A percentile compares a stretch with the other conserved stretches of the same genome.
These are phyloP conservation scores for Chloebia gouldiae DNA, from an alignment of 2,113 vertebrate genomes.

Conservation along the genomic window DNA sequence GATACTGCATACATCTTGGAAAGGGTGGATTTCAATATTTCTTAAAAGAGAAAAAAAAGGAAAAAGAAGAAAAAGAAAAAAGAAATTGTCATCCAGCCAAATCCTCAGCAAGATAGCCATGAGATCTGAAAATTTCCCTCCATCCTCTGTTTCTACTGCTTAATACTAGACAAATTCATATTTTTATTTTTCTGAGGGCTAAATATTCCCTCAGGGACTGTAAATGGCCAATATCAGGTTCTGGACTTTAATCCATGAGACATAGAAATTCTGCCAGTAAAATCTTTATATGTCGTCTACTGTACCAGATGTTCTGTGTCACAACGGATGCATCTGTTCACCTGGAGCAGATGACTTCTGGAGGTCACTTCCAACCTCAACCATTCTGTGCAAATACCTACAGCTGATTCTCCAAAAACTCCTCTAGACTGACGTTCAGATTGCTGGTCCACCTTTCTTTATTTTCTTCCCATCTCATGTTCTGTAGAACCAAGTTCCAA, in stretches of 20 bases:
- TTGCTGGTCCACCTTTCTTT: background rate
- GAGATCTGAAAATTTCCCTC: background rate
- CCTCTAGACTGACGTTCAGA: rapidly evolving
- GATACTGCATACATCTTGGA: background rate
- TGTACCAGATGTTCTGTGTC: background rate
- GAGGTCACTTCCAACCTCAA: background rate
- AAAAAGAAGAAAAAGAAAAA: background rate
- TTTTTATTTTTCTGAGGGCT: background rate
- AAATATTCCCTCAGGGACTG: background rate
- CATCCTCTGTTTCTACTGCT: background rate
- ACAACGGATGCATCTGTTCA: background rate
- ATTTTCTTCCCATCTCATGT: background rate
- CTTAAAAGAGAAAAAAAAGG: background rate
- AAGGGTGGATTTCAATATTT: background rate
- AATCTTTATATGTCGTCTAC: background rate
- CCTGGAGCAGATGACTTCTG: background rate
- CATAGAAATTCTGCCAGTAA: background rate
- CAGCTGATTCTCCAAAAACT: background rate
- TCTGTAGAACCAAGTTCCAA: background rate
- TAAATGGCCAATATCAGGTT: background rate
- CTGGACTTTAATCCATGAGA: background rate
- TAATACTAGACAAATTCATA: background rate
- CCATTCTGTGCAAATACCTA: background rate
- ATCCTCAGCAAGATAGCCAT: background rate
- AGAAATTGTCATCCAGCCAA: rapidly evolving